Base-by-base conservation (phyloP, 2,113 vertebrate genomes). In the Antechinus flavipes region DNA sequence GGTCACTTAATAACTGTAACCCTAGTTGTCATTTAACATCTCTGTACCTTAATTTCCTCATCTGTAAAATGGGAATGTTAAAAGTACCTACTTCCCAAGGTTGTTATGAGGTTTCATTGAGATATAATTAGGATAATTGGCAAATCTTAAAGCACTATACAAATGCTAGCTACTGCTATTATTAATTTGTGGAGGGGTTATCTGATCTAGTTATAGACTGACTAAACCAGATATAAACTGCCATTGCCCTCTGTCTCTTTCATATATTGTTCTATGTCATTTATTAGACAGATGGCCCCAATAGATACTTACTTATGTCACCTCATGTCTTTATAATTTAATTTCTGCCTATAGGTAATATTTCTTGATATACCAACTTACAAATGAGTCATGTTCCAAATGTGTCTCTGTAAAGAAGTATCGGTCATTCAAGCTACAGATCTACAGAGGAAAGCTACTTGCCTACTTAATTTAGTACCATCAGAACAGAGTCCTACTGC, bases 361-460 rank as follows among this genome's bases (percentile, higher is more conserved):
- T 35, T 84, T 91, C 89, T 90, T 92, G 68, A 91, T 24, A 14
- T 4, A 30, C 46, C 49, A 92, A 52, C 54, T 93, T 90, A 95
- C 89, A 96, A 93, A 89, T 76, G 92, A 49, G 14, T 35, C 53
- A 23, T 12, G 12, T 92, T 76, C 61, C 19, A 94, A 95, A 84
- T 92, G 19, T 84, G n/a, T 26, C 19, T 84, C 19, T 42, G 19
- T 23, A 23, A 84, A 84, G n/a, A 42, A 22, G 30, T 35, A 35
- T 84, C 7, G 42, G 7, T 84, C 22, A n/a, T 84, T 84, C 68
- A 84, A 8, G 8, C 19, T 52, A 52, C 50, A 52, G 9, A 52
- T 52, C 16, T 42, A 14, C 50, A 52, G 68, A 84, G 68, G 68
- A 84, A 42, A 23, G 16, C n/a, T 84, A 84, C n/a, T 84, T 76